phyloP scores from a whole-genome alignment of 2,797 vertebrate genomes.

The Lophius americanus region DNA sequence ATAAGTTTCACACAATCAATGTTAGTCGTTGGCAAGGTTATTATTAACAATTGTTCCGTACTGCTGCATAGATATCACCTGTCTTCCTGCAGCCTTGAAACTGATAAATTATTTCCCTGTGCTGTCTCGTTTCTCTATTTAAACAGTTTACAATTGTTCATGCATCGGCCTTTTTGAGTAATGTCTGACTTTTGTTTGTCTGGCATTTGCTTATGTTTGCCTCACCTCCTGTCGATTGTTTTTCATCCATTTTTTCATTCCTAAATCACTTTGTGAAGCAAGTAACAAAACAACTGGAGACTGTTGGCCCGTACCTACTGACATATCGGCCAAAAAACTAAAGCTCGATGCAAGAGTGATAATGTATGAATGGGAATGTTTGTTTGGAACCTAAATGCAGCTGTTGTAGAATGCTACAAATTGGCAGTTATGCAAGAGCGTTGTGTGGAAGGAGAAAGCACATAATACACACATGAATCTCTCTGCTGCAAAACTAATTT shows the following conservation, averaged over 20 bases:
- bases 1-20: slow-evolving; percentile 35
- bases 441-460: slow-evolving; percentile 5
- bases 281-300: background rate
- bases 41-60: slow-evolving; percentile 8
- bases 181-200: background rate
- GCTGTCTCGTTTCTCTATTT: background rate
- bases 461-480: background rate
- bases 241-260: background rate
- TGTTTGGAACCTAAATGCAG: slow-evolving; percentile 39
- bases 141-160: background rate
- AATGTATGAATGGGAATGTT: slow-evolving; percentile 8
- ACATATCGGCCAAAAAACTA: too few species aligned
- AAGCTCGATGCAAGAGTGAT: too few species aligned
- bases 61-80: background rate
- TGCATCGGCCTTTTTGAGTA: background rate
- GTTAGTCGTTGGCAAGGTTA: slow-evolving; percentile 17
- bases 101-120: background rate
- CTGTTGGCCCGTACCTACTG: background rate
- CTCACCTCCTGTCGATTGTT: background rate
- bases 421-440: slow-evolving; percentile 30
- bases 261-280: slow-evolving; percentile 12
- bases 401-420: slow-evolving; percentile 38
- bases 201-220: background rate
- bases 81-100: slow-evolving; percentile 3
- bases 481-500: slow-evolving; percentile 16